These are phyloP conservation scores for Propithecus perrieri DNA, from an alignment of 2,797 vertebrate genomes.

Conservation along the genomic window DNA sequence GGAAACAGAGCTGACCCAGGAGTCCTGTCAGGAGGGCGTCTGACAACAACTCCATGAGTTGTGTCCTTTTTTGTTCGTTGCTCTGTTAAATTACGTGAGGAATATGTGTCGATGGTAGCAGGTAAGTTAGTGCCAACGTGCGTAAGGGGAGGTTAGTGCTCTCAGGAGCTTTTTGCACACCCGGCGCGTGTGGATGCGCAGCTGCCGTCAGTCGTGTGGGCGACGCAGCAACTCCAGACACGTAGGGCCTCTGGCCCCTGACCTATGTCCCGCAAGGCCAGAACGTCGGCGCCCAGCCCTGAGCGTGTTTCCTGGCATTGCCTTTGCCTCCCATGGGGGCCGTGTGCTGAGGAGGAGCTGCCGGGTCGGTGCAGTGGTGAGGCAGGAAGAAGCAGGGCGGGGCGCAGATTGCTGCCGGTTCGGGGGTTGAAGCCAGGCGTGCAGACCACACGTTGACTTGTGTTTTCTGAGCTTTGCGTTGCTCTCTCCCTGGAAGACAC, in stretches of 20 bases:
- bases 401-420: not conserved
- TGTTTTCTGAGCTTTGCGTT: not conserved
- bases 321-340: not conserved
- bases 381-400: not conserved
- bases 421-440: not conserved
- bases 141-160: not conserved
- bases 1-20: not conserved
- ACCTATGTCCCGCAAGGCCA: not conserved
- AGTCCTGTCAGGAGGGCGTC: not conserved
- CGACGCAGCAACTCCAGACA: too few relatives aligned
- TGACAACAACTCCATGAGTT: not conserved
- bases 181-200: not conserved
- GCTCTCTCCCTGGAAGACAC: not conserved
- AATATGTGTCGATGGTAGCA: not conserved
- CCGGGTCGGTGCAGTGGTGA: not conserved
- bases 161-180: not conserved
- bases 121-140: not conserved
- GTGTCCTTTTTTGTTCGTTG: not conserved
- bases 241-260: not conserved
- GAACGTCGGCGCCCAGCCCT: not conserved
- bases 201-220: not conserved
- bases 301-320: not conserved
- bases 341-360: not conserved
- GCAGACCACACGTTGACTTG: not conserved
- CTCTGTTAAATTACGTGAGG: not conserved